Percentiles rank a stretch among this genome's conserved stretches.
These are phyloP conservation scores for Tinamus major DNA, from an alignment of 2,797 vertebrate genomes.

Conservation along the genomic window DNA sequence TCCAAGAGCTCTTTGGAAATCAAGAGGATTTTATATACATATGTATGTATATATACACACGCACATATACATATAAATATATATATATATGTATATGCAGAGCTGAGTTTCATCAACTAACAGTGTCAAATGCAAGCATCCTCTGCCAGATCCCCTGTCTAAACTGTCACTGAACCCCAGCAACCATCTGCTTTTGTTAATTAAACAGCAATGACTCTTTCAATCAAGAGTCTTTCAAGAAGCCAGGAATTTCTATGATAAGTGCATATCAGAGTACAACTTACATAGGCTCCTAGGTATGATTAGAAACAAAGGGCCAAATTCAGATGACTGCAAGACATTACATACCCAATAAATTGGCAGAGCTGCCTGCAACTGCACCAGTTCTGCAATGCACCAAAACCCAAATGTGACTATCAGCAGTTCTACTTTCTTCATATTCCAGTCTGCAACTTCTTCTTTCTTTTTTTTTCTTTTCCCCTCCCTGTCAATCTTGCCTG, in stretches of 20 bases:
- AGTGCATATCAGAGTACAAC: not conserved
- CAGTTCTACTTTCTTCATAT: not conserved
- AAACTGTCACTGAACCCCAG: slow-evolving; percentile 20
- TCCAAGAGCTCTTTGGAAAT: not conserved
- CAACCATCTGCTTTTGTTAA: slow-evolving; percentile 57
- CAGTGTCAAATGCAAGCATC: slow-evolving; percentile 24
- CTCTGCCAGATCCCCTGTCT: slow-evolving; percentile 24
- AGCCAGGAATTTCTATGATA: slow-evolving; percentile 19
- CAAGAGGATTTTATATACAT: not conserved
- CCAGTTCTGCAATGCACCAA: slow-evolving; percentile 38
- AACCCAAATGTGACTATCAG: not conserved
- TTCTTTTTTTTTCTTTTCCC: not conserved
- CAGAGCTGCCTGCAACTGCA: not conserved
- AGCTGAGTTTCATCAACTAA: not conserved
- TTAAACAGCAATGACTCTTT: slow-evolving; percentile 32
- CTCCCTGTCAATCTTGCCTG: not conserved
- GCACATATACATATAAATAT: not conserved
- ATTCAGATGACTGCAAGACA: not conserved
- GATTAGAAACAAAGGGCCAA: slow-evolving; percentile 22
- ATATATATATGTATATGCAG: not conserved
- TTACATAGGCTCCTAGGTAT: slow-evolving; percentile 9
- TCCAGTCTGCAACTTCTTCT: not conserved
- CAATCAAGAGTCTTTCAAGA: no score
- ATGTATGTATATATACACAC: no score
- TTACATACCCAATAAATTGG: not conserved